These are phyloP conservation scores for Ceryle rudis DNA, from an alignment of 2,797 vertebrate species.

Conservation along the genomic window DNA sequence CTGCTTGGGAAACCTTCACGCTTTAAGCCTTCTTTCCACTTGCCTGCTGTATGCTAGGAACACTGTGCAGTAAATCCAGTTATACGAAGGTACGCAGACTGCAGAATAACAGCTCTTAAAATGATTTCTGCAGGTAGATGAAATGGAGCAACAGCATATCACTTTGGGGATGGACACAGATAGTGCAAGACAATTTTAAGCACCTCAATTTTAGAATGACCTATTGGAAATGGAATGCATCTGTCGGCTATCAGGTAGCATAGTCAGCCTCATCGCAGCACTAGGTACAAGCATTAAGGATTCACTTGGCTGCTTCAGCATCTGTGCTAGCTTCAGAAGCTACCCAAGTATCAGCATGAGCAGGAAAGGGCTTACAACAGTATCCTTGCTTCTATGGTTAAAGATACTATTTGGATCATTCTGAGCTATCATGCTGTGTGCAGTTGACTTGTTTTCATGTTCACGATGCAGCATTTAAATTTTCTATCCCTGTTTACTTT, in stretches of 20 bases:
- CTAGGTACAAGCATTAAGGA: background rate
- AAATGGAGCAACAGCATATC: background rate
- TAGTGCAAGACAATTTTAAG: background rate
- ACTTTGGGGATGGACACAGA: background rate
- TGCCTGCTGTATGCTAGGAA: background rate
- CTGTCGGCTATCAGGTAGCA: rapidly evolving
- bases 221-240: background rate
- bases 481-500: background rate
- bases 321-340: background rate
- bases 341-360: background rate
- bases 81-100: background rate
- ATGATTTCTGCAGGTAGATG: background rate
- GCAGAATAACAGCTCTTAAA: background rate
- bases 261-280: background rate
- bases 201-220: background rate
- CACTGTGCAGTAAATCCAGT: background rate
- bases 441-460: background rate
- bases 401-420: background rate
- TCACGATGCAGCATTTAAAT: background rate
- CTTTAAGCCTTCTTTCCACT: background rate
- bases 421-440: background rate
- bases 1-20: background rate
- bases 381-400: background rate
- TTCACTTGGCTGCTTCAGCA: background rate
- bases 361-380: background rate